Percentiles rank a stretch among this genome's conserved stretches.
These are phyloP conservation scores for Mellilla xanthometata DNA, from an alignment of 2,888 invertebrate genomes.

Conservation along the genomic window DNA sequence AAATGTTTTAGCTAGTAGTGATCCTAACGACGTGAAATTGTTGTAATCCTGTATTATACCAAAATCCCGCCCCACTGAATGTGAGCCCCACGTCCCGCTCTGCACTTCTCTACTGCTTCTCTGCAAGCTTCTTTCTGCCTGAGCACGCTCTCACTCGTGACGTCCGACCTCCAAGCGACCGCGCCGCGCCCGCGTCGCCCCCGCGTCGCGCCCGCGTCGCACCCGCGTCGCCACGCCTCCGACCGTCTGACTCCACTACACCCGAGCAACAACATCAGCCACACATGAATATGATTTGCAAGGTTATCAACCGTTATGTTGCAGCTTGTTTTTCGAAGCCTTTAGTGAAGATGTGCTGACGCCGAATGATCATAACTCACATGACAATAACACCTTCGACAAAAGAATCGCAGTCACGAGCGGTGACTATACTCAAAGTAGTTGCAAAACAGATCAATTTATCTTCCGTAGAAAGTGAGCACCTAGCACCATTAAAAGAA, in stretches of 20 bases:
- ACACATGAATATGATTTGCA: conserved; percentile 64
- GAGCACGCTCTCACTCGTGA: conserved; percentile 77
- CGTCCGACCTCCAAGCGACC: conserved; percentile 61
- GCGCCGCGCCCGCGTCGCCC: no score
- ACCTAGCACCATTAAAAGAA: conserved; percentile 32
- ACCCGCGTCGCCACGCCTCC: conserved; percentile 35
- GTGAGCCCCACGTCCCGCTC: conserved; percentile 80
- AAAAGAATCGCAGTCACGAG: conserved; percentile 29
- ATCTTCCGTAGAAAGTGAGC: conserved; percentile 39
- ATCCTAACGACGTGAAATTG: conserved; percentile 64
- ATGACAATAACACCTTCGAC: conserved; percentile 25
- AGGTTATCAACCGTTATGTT: conserved; percentile 64
- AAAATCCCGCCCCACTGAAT: conserved; percentile 76
- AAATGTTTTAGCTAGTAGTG: conserved; percentile 66
- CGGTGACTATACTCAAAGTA: conserved; percentile 21
- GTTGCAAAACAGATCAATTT: conserved; percentile 32
- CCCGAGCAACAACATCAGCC: conserved; percentile 33
- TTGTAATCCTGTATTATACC: conserved; percentile 79
- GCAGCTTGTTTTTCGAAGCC: conserved; percentile 68
- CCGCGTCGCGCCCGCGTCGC: conserved; percentile 35
- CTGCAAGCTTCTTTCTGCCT: conserved; percentile 83
- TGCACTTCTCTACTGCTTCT: conserved; percentile 83
- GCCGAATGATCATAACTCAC: conserved; percentile 40
- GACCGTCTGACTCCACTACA: conserved; percentile 31
- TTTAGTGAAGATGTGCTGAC: conserved; percentile 64